These are phyloP conservation scores for Astyanax mexicanus DNA, from an alignment of 2,797 vertebrate species.

Conservation along the genomic window DNA sequence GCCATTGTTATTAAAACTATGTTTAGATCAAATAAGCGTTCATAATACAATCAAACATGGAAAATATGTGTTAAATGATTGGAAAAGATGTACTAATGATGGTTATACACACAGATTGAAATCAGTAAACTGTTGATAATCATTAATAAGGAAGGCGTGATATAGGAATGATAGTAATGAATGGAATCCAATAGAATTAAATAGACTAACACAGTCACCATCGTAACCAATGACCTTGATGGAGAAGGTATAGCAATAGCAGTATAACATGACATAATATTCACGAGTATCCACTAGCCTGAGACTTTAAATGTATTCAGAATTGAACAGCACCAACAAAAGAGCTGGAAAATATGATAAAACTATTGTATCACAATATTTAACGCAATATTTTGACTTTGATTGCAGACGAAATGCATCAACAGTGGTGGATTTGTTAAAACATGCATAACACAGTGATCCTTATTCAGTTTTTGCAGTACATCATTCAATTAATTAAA, in stretches of 20 bases:
- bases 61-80: not conserved
- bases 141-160: not conserved
- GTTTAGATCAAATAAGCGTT: conserved; percentile 24
- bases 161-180: conserved; percentile 38
- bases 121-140: conserved; percentile 28
- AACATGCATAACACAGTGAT: too few relatives aligned
- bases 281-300: conserved; percentile 36
- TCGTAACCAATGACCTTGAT: conserved; percentile 64
- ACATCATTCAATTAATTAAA: too few relatives aligned
- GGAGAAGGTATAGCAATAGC: conserved; percentile 35
- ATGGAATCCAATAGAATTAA: too few relatives aligned
- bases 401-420: too few relatives aligned
- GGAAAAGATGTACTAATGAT: not conserved
- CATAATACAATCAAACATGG: not conserved
- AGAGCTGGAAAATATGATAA: too few relatives aligned
- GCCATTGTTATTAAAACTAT: conserved; percentile 24
- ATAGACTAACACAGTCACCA: conserved; percentile 54
- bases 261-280: conserved; percentile 25
- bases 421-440: too few relatives aligned
- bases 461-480: too few relatives aligned
- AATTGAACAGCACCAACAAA: conserved; percentile 46
- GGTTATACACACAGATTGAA: conserved; percentile 4
- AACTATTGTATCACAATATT: too few relatives aligned
- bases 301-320: conserved; percentile 49
- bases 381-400: too few relatives aligned